Evolutionary conservation across 2,888 invertebrate genomes (phyloP), one percentile per base, ranked within the genome.

Genomic region (Camponotus fellah): DNA sequence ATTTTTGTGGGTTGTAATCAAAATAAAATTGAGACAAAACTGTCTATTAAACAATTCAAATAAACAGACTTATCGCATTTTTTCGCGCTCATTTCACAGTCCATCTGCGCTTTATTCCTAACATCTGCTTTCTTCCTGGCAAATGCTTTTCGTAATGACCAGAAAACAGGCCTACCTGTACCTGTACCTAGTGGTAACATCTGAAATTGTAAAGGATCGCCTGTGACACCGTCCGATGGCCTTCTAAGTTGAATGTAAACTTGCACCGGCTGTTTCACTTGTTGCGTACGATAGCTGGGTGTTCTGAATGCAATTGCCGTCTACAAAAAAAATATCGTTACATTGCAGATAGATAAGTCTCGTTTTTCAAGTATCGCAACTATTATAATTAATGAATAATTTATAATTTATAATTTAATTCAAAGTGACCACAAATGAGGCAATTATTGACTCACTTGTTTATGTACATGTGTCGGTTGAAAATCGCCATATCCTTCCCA

Each of bases 401-500:
- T n/a, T n/a, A 14, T 26, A 40, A 53, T 76, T n/a, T 40, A 43
- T 43, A 34, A 8, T 21, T n/a, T 21, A 26, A 26, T 26, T 14
- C 3, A n/a, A 77, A 32, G 8, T 2, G 49, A n/a, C n/a, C 14
- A 40, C 46, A 72, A 32, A 12, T 69, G 5, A 60, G 14, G 6
- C 5, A 1, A 34, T 58, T 49, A 40, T 68, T 66, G 9, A 69
- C 87, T n/a, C 76, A 96, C 96, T 96, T 99, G 99, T 95, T 98
- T 98, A 95, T 99, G 99, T 66, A 98, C 98, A 94, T 98, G 97
- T 17, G 97, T 96, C 10, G 98, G 97, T 92, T 98, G 97, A 94
- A 98, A 98, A 93, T 98, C 98, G 3, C 97, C 99, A 87, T 96
- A 96, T 71, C 96, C 97, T 95, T 98, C 98, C 99, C 99, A 99